phyloP scores from a whole-genome alignment of 2,888 invertebrate species.

The Apamea crenata region DNA sequence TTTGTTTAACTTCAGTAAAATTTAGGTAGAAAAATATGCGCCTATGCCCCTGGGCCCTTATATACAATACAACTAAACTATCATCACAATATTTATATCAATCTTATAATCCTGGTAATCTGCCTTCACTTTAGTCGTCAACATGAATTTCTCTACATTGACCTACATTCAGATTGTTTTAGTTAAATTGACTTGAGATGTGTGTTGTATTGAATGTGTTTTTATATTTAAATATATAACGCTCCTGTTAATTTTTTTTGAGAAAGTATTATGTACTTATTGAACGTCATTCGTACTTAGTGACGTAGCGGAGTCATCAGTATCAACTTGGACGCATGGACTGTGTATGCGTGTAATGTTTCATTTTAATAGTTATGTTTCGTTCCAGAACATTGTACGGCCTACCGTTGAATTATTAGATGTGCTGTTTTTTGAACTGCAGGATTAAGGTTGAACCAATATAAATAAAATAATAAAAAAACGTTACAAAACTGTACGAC shows the following conservation, averaged over 20 bases:
- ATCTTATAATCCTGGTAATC: not conserved
- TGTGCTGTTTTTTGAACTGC: not conserved
- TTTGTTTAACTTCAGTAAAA: not conserved
- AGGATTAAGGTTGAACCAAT: not conserved
- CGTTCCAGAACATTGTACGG: not conserved
- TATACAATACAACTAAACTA: not conserved
- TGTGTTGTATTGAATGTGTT: slow-evolving; percentile 67
- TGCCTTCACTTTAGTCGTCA: slow-evolving; percentile 14
- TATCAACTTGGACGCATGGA: slow-evolving; percentile 44
- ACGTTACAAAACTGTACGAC: not conserved
- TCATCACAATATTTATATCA: slow-evolving; percentile 43
- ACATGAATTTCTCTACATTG: slow-evolving; percentile 9
- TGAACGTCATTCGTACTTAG: slow-evolving; percentile 70
- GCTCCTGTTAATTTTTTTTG: slow-evolving; percentile 43
- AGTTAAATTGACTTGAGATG: slow-evolving; percentile 61
- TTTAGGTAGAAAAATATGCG: too few relatives aligned
- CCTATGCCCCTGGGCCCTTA: not conserved
- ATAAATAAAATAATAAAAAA: not conserved
- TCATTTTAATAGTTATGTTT: slow-evolving; percentile 43
- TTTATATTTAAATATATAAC: slow-evolving; percentile 48
- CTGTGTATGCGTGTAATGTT: slow-evolving; percentile 35
- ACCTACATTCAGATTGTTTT: slow-evolving; percentile 48
- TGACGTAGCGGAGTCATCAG: slow-evolving; percentile 60
- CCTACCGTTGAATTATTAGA: slow-evolving; percentile 1
- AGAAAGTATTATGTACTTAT: slow-evolving; percentile 75